Evolutionary conservation across 2,113 vertebrate species (phyloP).

Genomic region (Takifugu flavidus): DNA sequence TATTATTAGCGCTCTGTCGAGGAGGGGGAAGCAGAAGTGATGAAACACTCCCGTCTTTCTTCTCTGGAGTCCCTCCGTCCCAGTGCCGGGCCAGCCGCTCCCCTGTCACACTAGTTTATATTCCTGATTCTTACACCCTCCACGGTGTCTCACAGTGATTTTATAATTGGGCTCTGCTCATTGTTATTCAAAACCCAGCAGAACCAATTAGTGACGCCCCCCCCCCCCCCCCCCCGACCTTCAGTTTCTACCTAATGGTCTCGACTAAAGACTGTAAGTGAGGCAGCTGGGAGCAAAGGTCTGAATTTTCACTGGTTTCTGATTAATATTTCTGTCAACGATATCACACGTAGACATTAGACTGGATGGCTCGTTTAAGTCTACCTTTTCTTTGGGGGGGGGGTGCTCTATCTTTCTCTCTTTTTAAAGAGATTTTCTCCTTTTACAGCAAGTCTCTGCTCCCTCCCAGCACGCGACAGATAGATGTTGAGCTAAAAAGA

Average conservation of each 20-base stretch:
- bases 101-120: conserved; percentile 27
- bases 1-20: conserved; percentile 75
- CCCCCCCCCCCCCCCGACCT: conserved; percentile 78
- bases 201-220: conserved; percentile 81
- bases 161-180: conserved; percentile 79
- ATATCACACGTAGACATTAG: conserved; percentile 82
- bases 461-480: conserved; percentile 90
- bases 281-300: conserved; percentile 77
- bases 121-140: conserved; percentile 23
- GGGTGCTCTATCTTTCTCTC: neutral
- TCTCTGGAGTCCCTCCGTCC: conserved; percentile 43
- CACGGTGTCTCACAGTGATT: conserved; percentile 60
- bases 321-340: conserved; percentile 92
- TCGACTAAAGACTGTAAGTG: conserved; percentile 72
- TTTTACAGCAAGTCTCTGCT: conserved; percentile 85
- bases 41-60: conserved; percentile 48
- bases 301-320: conserved; percentile 81
- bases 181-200: conserved; percentile 76
- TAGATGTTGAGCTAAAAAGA: conserved; percentile 93
- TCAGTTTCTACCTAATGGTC: conserved; percentile 60
- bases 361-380: conserved; percentile 81
- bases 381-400: conserved; percentile 22
- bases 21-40: conserved; percentile 55
- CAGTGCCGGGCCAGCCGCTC: conserved; percentile 27
- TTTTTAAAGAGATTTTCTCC: conserved; percentile 80